These are phyloP conservation scores for Dicrurus megarhynchus DNA, from an alignment of 2,113 vertebrate genomes.

Conservation along the genomic window DNA sequence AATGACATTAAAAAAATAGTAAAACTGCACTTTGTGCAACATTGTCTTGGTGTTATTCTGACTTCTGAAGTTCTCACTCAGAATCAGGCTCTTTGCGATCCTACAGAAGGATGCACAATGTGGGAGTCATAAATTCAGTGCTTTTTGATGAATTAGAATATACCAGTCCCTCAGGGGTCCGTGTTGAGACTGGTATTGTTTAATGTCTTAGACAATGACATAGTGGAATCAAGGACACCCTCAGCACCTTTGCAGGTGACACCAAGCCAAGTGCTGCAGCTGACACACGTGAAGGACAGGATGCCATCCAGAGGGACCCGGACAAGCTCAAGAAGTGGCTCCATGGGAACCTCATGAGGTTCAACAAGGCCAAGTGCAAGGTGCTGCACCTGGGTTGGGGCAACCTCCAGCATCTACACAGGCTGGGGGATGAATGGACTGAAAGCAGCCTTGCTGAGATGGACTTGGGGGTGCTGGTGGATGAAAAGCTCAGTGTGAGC, in stretches of 20 bases:
- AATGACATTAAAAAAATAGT: background rate
- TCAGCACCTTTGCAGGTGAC: background rate
- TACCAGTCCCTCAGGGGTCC: background rate
- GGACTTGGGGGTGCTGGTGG: too few species aligned
- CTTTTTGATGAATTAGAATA: background rate
- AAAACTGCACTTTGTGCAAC: background rate
- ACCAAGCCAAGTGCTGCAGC: background rate
- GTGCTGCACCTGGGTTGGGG: background rate
- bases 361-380: background rate
- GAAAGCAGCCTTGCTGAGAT: background rate
- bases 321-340: background rate
- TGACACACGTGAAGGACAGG: background rate
- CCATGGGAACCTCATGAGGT: background rate
- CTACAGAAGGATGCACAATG: background rate
- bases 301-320: background rate
- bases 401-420: background rate
- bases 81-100: background rate
- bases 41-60: background rate
- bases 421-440: background rate
- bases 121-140: background rate
- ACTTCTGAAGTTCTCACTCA: background rate
- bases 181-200: background rate
- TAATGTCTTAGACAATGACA: background rate
- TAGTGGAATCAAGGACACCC: background rate
- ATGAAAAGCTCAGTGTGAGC: background rate